These are phyloP conservation scores for Eclectus roratus DNA, from an alignment of 2,113 vertebrate genomes.

Conservation along the genomic window DNA sequence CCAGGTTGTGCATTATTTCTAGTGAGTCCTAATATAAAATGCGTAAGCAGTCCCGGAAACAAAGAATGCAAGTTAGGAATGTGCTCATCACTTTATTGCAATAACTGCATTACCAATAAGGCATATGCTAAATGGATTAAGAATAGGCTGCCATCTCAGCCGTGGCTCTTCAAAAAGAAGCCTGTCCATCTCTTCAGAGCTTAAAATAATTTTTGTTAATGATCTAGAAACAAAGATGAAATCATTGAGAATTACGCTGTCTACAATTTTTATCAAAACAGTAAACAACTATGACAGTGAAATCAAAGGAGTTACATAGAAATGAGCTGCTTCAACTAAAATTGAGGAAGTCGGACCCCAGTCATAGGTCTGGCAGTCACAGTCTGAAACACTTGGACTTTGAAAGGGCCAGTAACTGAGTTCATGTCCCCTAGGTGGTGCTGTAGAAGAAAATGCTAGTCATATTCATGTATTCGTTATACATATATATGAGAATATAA, in stretches of 20 bases:
- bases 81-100: neutral
- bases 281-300: neutral
- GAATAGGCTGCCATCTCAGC: neutral
- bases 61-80: neutral
- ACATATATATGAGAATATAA: neutral
- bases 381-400: neutral
- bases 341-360: neutral
- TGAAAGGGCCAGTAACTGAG: neutral
- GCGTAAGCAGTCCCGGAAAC: neutral
- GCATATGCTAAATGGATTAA: neutral
- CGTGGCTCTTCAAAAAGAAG: neutral
- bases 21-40: neutral
- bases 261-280: neutral
- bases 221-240: slow-evolving; percentile 6
- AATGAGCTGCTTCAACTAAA: no score
- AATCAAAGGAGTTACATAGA: neutral
- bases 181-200: neutral
- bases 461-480: neutral
- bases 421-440: neutral
- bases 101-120: neutral
- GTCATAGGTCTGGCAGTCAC: neutral
- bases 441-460: neutral
- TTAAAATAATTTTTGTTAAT: neutral
- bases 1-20: neutral
- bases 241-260: neutral